A percentile compares a stretch with the other conserved stretches of the same genome.
Evolutionary conservation across 2,888 invertebrate genomes (phyloP).

Genomic region (Lagria hirta): DNA sequence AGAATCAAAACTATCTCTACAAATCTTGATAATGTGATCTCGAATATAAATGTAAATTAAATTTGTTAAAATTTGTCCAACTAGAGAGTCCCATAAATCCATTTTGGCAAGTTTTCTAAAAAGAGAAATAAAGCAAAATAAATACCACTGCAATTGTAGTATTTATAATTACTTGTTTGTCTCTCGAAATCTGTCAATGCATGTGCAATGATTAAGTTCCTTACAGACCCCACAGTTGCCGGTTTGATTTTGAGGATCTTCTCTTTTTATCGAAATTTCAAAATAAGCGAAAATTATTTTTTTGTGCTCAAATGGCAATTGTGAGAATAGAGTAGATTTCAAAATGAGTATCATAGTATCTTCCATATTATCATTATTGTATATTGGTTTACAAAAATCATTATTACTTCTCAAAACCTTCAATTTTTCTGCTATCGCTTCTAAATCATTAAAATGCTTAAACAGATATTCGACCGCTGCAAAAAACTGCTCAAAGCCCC

Average conservation of each 20-base stretch:
- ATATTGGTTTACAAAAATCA: slow-evolving; percentile 56
- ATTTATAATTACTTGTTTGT: slow-evolving; percentile 65
- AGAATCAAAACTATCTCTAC: slow-evolving; percentile 84
- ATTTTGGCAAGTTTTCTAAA: slow-evolving; percentile 68
- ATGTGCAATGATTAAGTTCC: slow-evolving; percentile 60
- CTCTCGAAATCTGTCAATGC: slow-evolving; percentile 70
- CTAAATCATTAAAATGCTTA: slow-evolving; percentile 59
- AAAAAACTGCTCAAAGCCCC: slow-evolving; percentile 67
- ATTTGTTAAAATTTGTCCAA: slow-evolving; percentile 81
- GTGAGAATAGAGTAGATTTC: slow-evolving; percentile 67
- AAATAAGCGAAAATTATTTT: slow-evolving; percentile 74
- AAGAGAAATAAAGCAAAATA: slow-evolving; percentile 21
- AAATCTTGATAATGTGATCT: slow-evolving; percentile 79
- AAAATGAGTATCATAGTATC: slow-evolving; percentile 66
- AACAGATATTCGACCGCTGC: slow-evolving; percentile 68
- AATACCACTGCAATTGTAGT: slow-evolving; percentile 2
- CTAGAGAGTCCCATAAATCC: slow-evolving; percentile 77
- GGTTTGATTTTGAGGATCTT: slow-evolving; percentile 45
- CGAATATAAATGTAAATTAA: slow-evolving; percentile 83
- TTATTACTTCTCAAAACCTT: slow-evolving; percentile 57
- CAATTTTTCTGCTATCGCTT: slow-evolving; percentile 60
- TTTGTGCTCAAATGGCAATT: slow-evolving; percentile 70
- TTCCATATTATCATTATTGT: slow-evolving; percentile 59
- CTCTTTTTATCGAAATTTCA: slow-evolving; percentile 67
- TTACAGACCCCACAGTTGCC: slow-evolving; percentile 71